A percentile compares a stretch with the other conserved stretches of the same genome.
Conservation (phyloP, 2,113 vertebrate species). For the Pungitius pungitius region DNA sequence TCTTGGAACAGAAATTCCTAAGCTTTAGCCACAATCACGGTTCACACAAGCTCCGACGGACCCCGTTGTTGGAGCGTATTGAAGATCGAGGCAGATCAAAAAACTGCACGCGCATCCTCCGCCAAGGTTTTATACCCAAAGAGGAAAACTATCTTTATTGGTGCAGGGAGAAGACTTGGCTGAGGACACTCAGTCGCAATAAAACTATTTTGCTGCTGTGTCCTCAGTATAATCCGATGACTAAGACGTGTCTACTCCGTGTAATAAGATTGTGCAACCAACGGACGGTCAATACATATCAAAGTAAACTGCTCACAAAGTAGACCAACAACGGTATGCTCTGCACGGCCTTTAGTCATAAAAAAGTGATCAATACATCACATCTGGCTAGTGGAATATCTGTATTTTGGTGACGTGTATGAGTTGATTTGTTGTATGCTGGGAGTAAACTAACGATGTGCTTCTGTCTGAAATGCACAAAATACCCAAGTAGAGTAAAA, state of each 20-base stretch:
- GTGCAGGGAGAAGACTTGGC: constrained; percentile 29
- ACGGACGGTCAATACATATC: neutral
- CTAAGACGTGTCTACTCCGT: neutral
- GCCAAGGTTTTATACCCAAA: constrained; percentile 26
- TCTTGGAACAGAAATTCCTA: constrained; percentile 7
- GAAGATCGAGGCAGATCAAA: constrained; percentile 24
- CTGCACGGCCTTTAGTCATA: neutral
- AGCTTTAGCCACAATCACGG: constrained; percentile 19
- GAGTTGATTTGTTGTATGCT: neutral
- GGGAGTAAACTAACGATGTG: neutral
- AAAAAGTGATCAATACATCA: neutral
- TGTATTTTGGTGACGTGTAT: neutral
- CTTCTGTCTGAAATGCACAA: neutral
- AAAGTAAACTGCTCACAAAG: neutral
- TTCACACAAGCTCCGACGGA: constrained; percentile 8
- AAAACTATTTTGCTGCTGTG: constrained; percentile 23
- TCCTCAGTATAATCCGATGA: constrained; percentile 26
- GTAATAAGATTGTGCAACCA: neutral
- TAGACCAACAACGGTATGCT: neutral
- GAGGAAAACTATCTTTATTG: constrained; percentile 33
- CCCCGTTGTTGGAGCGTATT: constrained; percentile 20
- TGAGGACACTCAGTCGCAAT: constrained; percentile 14
- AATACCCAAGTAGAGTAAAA: neutral
- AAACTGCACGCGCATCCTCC: constrained; percentile 16
- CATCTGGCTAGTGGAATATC: neutral